Base-by-base conservation (phyloP, 2,797 vertebrate species). In the Huso huso region DNA sequence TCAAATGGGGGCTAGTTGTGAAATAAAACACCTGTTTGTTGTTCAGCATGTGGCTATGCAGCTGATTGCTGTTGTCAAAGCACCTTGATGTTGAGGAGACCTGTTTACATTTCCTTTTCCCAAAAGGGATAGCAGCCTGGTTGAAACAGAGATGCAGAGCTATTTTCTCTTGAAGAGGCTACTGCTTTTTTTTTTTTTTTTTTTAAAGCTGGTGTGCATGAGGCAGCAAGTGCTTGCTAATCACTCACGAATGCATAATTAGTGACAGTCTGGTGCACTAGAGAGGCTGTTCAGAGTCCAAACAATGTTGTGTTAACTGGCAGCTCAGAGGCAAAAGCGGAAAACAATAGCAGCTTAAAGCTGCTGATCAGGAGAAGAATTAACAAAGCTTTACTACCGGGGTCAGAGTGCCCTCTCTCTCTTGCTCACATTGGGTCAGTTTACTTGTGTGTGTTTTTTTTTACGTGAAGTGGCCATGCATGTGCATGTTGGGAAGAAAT, bases 21-120 rank as follows among this genome's bases (percentile, higher is more conserved):
- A 37, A 37, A 37, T 37, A 37, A 37, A 37, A 37, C 37, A 37
- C 37, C 37, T 37, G 37, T 37, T 37, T 37, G 37, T 37, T 37
- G 37, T 37, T 37, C 37, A 37, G 37, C 37, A 37, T 37, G 37
- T 37, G 85, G 88, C 90, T 89, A 87, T 90, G 87, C 87, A 90
- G 91, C 91, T 92, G 88, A 91, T 88, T 88, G 89, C 84, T 89
- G 87, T 91, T 91, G 90, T 92, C 89, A 90, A 89, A 89, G 89
- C 87, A 89, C 86, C 84, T 90, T 88, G 86, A 89, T 91, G 86
- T 85, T 76, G 87, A 87, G 86, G 82, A 85, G 81, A 80, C 83
- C 88, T 84, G 86, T 89, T 86, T 80, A 37, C 37, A 37, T 37
- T 37, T 37, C 37, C 37, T 37, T 37, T 37, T 37, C 23, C 23